phyloP scores from a whole-genome alignment of 2,113 vertebrate genomes.

The Corvus cornix region DNA sequence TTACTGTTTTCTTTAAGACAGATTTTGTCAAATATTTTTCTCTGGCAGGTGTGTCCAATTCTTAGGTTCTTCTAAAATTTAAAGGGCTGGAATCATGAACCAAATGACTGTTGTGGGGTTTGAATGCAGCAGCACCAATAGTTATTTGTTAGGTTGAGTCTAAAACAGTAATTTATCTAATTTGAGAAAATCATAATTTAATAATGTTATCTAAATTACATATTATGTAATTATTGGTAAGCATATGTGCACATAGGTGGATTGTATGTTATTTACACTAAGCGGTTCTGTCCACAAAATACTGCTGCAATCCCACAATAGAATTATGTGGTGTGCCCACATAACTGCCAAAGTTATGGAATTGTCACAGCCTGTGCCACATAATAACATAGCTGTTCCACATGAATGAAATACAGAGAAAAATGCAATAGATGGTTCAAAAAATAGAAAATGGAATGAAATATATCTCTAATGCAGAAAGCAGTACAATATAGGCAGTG shows the following conservation, averaged over 20 bases:
- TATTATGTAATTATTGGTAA: background rate
- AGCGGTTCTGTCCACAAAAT: slow-evolving; percentile 1
- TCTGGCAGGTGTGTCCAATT: background rate
- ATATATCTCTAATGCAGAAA: background rate
- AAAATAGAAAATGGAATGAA: slow-evolving; percentile 1
- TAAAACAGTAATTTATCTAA: background rate
- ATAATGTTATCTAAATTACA: slow-evolving; percentile 44
- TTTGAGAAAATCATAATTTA: slow-evolving; percentile 9
- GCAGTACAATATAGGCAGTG: background rate
- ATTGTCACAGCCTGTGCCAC: slow-evolving; percentile 21
- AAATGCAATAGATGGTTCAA: background rate
- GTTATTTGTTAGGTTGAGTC: background rate
- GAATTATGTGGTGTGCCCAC: slow-evolving; percentile 35
- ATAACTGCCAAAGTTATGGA: background rate
- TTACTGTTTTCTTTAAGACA: background rate
- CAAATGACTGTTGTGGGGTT: background rate
- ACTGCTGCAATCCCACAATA: slow-evolving; percentile 1
- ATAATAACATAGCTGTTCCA: slow-evolving; percentile 12
- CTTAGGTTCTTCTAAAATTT: background rate
- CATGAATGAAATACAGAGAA: background rate
- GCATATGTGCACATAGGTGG: background rate
- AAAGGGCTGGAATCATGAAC: background rate
- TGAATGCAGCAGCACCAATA: background rate
- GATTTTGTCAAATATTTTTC: background rate
- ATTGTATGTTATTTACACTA: background rate